Conservation (phyloP, 2,113 vertebrate genomes). For the Eulacestoma nigropectus region DNA sequence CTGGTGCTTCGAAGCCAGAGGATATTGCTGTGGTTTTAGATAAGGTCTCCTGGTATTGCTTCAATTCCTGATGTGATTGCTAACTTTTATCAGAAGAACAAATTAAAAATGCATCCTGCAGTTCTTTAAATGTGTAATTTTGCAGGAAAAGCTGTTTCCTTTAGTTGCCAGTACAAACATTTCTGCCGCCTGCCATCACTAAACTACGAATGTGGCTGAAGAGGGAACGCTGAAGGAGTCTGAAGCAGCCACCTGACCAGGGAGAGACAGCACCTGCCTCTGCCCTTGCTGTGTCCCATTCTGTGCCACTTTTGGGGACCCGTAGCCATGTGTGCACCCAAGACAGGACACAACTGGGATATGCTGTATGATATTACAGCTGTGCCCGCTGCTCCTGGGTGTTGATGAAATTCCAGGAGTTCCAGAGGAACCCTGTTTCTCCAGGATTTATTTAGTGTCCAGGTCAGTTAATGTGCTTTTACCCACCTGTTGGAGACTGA, state of each 20-base stretch:
- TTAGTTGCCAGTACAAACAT: not conserved
- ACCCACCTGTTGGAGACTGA: not conserved
- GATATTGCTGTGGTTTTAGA: not conserved
- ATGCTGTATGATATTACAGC: not conserved
- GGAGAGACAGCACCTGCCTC: not conserved
- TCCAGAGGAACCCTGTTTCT: not conserved
- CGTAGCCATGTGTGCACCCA: not conserved
- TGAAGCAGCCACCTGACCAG: not conserved
- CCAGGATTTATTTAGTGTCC: not conserved
- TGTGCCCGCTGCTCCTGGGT: not conserved
- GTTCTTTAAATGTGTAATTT: not conserved
- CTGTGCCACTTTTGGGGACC: not conserved
- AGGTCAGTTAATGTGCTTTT: not conserved
- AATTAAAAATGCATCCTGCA: not conserved
- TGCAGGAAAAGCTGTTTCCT: not conserved
- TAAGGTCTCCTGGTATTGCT: not conserved
- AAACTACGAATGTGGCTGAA: not conserved
- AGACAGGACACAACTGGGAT: not conserved
- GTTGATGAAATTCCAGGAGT: not conserved
- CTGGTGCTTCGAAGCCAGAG: not conserved
- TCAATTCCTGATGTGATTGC: not conserved
- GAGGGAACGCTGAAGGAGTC: not conserved
- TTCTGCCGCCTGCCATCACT: not conserved
- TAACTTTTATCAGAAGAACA: not conserved
- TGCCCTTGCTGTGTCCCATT: not conserved